phyloP scores from a whole-genome alignment of 92 coral and sea anemone genomes.

The Muricea muricata region DNA sequence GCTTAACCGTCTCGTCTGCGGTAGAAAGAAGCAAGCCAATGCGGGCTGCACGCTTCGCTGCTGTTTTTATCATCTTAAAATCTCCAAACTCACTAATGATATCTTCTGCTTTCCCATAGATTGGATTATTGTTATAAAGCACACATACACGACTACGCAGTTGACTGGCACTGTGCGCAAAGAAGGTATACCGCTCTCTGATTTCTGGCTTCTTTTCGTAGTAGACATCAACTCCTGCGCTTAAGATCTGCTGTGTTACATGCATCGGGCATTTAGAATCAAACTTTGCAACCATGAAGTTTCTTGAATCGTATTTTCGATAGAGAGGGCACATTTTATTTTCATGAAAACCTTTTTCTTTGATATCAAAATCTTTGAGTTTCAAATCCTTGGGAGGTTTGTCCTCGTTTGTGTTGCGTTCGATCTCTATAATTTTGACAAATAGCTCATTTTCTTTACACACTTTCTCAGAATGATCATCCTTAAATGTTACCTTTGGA shows the following conservation, averaged over 20 bases:
- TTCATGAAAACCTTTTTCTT: conserved; percentile 34
- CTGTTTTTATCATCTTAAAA: conserved; percentile 70
- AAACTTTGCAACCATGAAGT: conserved; percentile 72
- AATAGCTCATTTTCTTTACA: background rate
- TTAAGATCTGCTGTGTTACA: conserved; percentile 62
- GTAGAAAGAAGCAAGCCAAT: conserved; percentile 87
- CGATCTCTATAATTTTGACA: conserved; percentile 17
- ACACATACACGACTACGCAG: conserved; percentile 81
- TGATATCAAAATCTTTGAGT: conserved; percentile 61
- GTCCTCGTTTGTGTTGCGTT: background rate
- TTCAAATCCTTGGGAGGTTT: background rate
- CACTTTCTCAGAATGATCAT: background rate
- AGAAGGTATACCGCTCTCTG: conserved; percentile 72
- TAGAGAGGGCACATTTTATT: conserved; percentile 71
- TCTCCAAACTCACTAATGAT: conserved; percentile 81
- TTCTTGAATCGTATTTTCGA: conserved; percentile 54
- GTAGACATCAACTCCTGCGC: conserved; percentile 56
- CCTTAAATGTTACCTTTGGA: background rate
- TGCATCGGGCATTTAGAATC: conserved; percentile 56
- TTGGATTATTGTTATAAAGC: conserved; percentile 72
- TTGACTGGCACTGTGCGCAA: conserved; percentile 87
- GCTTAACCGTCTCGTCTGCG: conserved; percentile 68
- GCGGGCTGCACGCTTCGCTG: conserved; percentile 89
- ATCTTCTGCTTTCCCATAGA: conserved; percentile 61
- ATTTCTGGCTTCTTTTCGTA: conserved; percentile 32